Percentiles rank a stretch among this genome's conserved stretches.
Conservation (phyloP, 2,888 invertebrate species). For the Lottia gigantea region DNA sequence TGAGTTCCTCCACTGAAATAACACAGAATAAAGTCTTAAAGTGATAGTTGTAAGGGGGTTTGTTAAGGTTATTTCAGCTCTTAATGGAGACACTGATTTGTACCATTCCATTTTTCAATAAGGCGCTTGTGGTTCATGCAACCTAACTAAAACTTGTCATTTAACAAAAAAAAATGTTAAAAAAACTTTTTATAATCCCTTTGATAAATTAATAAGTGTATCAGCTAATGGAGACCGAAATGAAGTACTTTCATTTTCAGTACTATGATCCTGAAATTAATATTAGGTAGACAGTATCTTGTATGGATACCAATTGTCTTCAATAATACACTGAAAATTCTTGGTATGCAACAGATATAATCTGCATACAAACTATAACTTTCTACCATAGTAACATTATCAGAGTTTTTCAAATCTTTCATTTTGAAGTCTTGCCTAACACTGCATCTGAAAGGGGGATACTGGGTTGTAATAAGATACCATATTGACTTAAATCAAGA, state of each 20-base stretch:
- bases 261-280: conserved; percentile 44
- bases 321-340: conserved; percentile 29
- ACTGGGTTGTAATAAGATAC: too few relatives aligned
- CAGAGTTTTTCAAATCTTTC: too few relatives aligned
- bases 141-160: too few relatives aligned
- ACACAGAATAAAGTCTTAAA: not conserved
- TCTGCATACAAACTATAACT: not conserved
- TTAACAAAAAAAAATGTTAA: too few relatives aligned
- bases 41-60: too few relatives aligned
- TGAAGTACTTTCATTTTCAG: conserved; percentile 34
- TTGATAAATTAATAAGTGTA: conserved; percentile 21
- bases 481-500: not conserved
- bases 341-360: not conserved
- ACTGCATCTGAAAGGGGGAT: too few relatives aligned
- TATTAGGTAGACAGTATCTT: conserved; percentile 20
- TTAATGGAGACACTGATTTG: too few relatives aligned
- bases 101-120: too few relatives aligned
- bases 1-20: conserved; percentile 48
- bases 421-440: too few relatives aligned
- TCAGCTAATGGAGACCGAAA: conserved; percentile 38
- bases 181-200: not conserved
- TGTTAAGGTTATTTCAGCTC: too few relatives aligned
- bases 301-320: conserved; percentile 22
- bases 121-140: too few relatives aligned
- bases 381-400: not conserved